phyloP scores from a whole-genome alignment of 2,113 vertebrate species.

The Carlito syrichta region DNA sequence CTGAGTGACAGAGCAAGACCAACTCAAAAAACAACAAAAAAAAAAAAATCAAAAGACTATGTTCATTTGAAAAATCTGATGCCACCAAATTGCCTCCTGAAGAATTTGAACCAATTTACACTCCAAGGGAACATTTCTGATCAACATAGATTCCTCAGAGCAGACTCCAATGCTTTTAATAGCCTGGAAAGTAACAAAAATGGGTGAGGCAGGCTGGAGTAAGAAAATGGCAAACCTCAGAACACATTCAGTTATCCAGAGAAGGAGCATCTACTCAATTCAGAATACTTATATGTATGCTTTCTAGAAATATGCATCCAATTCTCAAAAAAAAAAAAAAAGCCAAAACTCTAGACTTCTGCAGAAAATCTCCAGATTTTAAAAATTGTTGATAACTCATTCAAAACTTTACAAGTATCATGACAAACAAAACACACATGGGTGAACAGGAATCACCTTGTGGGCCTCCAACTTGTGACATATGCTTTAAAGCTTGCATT shows the following conservation, averaged over 20 bases:
- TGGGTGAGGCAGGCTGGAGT: background rate
- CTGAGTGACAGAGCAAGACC: too few relatives aligned
- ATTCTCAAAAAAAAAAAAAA: background rate
- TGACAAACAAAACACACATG: background rate
- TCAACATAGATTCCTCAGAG: background rate
- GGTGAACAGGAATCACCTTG: background rate
- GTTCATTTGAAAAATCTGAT: background rate
- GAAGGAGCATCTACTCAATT: background rate
- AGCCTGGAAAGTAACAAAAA: background rate
- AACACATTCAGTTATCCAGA: background rate
- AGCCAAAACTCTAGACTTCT: background rate
- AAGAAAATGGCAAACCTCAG: background rate
- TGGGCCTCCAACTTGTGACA: background rate
- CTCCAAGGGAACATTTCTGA: background rate
- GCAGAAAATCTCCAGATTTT: background rate
- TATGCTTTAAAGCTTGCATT: background rate
- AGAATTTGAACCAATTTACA: background rate
- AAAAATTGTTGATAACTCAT: background rate
- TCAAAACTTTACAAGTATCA: background rate
- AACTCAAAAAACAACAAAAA: too few relatives aligned
- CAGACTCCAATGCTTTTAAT: background rate
- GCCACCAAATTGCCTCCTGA: background rate
- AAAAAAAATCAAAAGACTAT: too few relatives aligned
- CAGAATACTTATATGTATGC: background rate
- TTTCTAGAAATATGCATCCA: background rate